Conservation (phyloP, 2,888 invertebrate genomes). For the Athalia circularis region DNA sequence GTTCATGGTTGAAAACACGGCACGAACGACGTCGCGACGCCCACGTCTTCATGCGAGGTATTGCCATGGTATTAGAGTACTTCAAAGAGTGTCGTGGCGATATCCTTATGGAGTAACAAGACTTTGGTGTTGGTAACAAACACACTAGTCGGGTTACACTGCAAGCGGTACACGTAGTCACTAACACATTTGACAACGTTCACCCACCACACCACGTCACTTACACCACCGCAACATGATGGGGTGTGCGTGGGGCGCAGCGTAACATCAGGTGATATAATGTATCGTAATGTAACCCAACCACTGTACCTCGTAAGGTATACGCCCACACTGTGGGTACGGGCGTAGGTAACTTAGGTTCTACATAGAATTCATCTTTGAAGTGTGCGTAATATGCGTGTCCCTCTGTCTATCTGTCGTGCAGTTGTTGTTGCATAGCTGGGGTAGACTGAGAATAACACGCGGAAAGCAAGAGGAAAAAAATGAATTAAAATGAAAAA, state of each 20-base stretch:
- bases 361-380: no score
- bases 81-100: neutral
- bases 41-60: neutral
- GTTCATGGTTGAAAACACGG: constrained; percentile 3
- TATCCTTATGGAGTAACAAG: neutral
- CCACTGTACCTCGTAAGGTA: constrained; percentile 10
- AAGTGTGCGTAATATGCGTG: no score
- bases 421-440: no score
- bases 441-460: neutral
- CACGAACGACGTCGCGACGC: constrained; percentile 9
- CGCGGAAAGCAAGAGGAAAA: neutral
- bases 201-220: neutral
- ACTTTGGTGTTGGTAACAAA: neutral
- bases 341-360: no score
- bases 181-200: neutral
- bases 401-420: no score
- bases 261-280: constrained; percentile 19
- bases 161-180: neutral
- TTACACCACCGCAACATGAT: neutral
- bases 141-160: no score
- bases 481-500: neutral
- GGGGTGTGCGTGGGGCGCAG: neutral
- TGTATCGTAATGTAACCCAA: constrained; percentile 24
- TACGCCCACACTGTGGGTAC: neutral
- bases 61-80: neutral